phyloP scores from a whole-genome alignment of 2,888 invertebrate genomes.

The Trileptium ribeirensis region DNA sequence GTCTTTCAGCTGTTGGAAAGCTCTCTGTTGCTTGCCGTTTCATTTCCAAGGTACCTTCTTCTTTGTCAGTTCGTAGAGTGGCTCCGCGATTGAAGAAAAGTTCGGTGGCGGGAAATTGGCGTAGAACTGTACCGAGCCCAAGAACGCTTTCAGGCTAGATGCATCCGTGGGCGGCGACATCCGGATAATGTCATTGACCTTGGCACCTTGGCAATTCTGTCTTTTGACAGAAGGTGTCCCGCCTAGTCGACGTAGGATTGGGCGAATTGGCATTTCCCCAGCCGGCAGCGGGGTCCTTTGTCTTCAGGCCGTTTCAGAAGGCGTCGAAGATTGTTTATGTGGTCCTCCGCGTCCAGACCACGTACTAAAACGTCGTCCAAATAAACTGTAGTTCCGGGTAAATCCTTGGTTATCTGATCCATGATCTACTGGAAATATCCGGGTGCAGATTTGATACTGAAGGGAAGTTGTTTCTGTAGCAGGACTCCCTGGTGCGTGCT shows the following conservation, averaged over 20 bases:
- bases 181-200: slow-evolving; percentile 26
- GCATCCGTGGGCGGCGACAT: slow-evolving; percentile 13
- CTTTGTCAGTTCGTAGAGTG: not conserved
- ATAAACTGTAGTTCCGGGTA: slow-evolving; percentile 23
- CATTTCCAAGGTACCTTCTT: not conserved
- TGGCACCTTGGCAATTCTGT: slow-evolving; percentile 21
- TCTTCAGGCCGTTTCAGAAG: slow-evolving; percentile 10
- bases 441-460: slow-evolving; percentile 18
- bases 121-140: not conserved
- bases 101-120: not conserved
- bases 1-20: not conserved
- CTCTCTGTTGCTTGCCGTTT: not conserved
- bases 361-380: slow-evolving; percentile 13
- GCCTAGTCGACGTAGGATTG: not conserved
- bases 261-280: slow-evolving; percentile 21
- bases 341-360: not conserved
- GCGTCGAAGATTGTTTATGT: not conserved
- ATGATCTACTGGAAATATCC: slow-evolving; percentile 29
- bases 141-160: not conserved
- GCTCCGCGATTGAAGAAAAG: not conserved
- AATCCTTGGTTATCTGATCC: slow-evolving; percentile 26
- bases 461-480: slow-evolving; percentile 24
- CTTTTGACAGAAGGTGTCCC: slow-evolving; percentile 15
- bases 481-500: slow-evolving; percentile 26
- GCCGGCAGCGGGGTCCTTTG: slow-evolving; percentile 20